Evolutionary conservation across 2,113 vertebrate species (phyloP).

Genomic region (Sminthopsis crassicaudata): DNA sequence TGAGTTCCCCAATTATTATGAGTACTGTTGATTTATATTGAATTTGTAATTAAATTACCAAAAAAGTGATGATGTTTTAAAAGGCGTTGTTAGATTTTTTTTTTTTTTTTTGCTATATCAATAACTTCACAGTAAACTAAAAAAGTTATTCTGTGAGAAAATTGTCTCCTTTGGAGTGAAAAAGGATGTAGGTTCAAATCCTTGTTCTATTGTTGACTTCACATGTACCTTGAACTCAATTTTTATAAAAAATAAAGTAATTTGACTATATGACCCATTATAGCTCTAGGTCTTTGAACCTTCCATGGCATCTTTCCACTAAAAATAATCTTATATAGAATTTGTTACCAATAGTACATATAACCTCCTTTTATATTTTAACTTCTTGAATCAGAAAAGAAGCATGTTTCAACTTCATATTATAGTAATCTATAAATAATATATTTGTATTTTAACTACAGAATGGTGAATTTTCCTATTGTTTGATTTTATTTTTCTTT

Average conservation of each 20-base stretch:
- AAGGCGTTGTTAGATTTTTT: not conserved
- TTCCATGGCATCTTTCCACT: not conserved
- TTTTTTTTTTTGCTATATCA: not conserved
- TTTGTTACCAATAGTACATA: not conserved
- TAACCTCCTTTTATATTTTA: not conserved
- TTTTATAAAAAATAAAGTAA: not conserved
- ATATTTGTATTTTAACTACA: not conserved
- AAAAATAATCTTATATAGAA: not conserved
- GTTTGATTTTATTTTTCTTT: not conserved
- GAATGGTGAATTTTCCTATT: not conserved
- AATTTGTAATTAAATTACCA: not conserved
- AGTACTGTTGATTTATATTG: not conserved
- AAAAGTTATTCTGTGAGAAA: not conserved
- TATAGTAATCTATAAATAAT: not conserved
- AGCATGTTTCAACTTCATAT: not conserved
- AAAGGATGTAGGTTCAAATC: not conserved
- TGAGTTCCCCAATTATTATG: not conserved
- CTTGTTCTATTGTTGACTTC: not conserved
- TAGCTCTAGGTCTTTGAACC: not conserved
- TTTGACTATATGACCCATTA: not conserved
- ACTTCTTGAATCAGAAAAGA: not conserved
- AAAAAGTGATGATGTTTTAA: not conserved
- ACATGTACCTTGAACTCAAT: not conserved
- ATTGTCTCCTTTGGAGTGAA: not conserved
- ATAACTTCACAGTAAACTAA: not conserved